Conservation (phyloP, 1,140 invertebrate species). For the Orussus abietinus region DNA sequence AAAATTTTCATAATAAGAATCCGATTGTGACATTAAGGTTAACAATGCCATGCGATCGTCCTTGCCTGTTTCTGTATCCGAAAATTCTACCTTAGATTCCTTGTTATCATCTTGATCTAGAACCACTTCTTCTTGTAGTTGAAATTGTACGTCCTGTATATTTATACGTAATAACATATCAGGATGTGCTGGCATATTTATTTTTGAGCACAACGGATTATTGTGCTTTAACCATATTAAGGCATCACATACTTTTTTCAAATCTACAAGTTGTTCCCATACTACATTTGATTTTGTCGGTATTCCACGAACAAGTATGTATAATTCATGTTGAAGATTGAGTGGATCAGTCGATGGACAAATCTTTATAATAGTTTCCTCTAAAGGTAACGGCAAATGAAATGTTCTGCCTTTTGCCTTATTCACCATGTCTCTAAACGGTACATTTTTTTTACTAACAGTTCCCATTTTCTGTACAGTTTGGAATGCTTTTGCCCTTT, state of each 20-base stretch:
- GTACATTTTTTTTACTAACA: slow-evolving; percentile 2
- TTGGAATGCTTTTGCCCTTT: slow-evolving; percentile 17
- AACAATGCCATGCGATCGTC: no score
- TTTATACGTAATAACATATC: slow-evolving; percentile 3
- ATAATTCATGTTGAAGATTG: slow-evolving; percentile 18
- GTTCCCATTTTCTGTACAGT: neutral
- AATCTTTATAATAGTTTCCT: slow-evolving; percentile 17
- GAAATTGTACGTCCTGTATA: slow-evolving; percentile 3
- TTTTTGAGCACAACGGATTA: slow-evolving; percentile 20
- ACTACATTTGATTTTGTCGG: slow-evolving; percentile 24
- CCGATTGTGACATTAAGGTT: slow-evolving; percentile 5
- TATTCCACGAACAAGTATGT: slow-evolving; percentile 21
- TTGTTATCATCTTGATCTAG: slow-evolving; percentile 9
- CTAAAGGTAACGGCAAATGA: slow-evolving; percentile 15
- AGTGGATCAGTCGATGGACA: slow-evolving; percentile 12
- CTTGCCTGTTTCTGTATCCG: no score
- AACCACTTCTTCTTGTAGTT: neutral
- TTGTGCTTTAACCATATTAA: slow-evolving; percentile 18
- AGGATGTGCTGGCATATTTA: slow-evolving; percentile 14
- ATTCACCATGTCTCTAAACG: neutral
- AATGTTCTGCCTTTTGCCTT: slow-evolving; percentile 22
- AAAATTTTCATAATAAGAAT: slow-evolving; percentile 17
- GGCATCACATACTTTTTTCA: slow-evolving; percentile 20
- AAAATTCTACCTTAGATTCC: no score
- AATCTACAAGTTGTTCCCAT: slow-evolving; percentile 21